phyloP scores from a whole-genome alignment of 2,113 vertebrate genomes.

The Ramphastos sulfuratus region DNA sequence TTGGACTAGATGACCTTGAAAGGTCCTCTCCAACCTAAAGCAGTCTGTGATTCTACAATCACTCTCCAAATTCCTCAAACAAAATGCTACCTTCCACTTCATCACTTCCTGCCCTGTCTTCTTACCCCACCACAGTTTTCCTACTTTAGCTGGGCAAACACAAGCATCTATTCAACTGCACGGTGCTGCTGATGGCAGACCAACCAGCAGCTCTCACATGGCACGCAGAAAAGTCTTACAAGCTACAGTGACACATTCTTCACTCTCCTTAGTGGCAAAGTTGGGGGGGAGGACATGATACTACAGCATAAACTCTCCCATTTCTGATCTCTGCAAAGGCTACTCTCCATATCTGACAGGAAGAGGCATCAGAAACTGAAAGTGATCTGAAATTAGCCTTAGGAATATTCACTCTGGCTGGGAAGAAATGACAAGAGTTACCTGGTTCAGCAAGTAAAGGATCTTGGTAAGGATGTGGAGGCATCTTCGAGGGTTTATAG shows the following conservation, averaged over 20 bases:
- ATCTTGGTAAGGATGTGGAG: conserved; percentile 98
- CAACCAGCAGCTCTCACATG: background rate
- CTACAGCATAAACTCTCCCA: background rate
- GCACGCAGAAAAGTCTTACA: background rate
- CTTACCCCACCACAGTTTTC: background rate
- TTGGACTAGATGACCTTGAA: too few relatives aligned
- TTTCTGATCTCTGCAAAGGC: background rate
- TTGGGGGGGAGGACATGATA: background rate
- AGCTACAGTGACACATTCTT: background rate
- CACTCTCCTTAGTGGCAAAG: background rate
- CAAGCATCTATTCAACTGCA: background rate
- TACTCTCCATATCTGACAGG: background rate
- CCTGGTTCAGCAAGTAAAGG: conserved; percentile 97
- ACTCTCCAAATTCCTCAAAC: background rate
- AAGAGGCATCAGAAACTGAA: background rate
- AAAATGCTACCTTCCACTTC: background rate
- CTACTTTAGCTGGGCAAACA: background rate
- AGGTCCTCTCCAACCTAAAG: too few relatives aligned
- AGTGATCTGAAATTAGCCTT: background rate
- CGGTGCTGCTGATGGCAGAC: background rate
- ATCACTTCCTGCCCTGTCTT: background rate
- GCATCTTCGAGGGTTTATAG: conserved; percentile 95
- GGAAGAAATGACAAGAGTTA: background rate
- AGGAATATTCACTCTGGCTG: background rate
- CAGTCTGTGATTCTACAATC: background rate